Evolutionary conservation across 2,113 vertebrate species (phyloP), one percentile per base, ranked within the genome.

Genomic region (Pantherophis guttatus): DNA sequence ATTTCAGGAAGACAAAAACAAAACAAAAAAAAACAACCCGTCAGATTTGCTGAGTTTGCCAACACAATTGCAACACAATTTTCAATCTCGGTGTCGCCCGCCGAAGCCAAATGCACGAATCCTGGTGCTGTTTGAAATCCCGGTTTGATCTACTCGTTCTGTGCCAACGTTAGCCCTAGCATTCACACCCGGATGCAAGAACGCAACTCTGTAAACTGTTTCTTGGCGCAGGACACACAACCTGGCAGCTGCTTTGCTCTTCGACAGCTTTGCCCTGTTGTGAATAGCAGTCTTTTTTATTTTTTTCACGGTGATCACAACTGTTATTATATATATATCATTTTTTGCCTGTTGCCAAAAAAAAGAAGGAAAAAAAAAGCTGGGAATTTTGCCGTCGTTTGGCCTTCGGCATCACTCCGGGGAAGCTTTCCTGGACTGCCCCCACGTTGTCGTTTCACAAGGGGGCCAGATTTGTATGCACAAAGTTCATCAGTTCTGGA

Each of bases 371-470:
- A n/a, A 5, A 5, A 65, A n/a, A 13, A 48, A 5, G 39, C 33
- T 2, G 24, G 54, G 4, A 6, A 8, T 0, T n/a, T n/a, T 70
- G 12, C 58, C 9, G 10, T 8, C 1, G 19, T 29, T 21, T 17
- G 1, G 2, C 11, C 21, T n/a, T n/a, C 8, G 24, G 59, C 10
- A 5, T 3, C 8, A 6, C 44, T 87, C 29, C 9, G 9, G 86
- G 86, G 86, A 86, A 92, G 11, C 6, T 3, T 87, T 87, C 48
- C 48, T 50, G 39, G 5, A 24, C 3, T 6, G 21, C 3, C 19
- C 19, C 13, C 23, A 9, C 7, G 1, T 26, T 19, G 3, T 26
- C 29, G 0, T 13, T n/a, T 13, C 1, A 1, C 11, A 11, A 8
- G 21, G 19, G 4, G 1, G 11, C 44, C 44, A 48, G 44, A 48